These are phyloP conservation scores for Zophobas morio DNA, from an alignment of 1,140 invertebrate species.

Conservation along the genomic window DNA sequence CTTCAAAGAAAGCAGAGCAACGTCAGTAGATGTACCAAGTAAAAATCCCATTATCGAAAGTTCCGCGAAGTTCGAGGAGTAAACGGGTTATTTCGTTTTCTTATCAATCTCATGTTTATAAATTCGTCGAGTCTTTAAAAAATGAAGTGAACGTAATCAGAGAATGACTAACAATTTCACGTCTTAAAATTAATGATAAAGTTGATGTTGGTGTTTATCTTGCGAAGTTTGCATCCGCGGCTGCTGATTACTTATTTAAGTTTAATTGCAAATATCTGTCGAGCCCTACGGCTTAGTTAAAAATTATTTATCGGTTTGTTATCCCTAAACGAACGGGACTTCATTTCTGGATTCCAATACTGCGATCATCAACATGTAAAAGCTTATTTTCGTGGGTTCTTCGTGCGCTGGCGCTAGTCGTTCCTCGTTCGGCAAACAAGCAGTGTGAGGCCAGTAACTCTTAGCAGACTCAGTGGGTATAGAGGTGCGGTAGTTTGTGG, in stretches of 20 bases:
- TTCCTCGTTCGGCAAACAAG: constrained; percentile 38
- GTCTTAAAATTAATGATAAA: constrained; percentile 20
- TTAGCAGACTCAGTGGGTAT: constrained; percentile 34
- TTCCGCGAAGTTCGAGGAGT: constrained; percentile 17
- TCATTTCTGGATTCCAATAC: constrained; percentile 28
- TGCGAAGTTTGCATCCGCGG: neutral
- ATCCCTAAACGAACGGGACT: neutral
- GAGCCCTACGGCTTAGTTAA: constrained; percentile 8
- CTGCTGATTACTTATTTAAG: constrained; percentile 25
- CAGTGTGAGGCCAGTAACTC: constrained; percentile 44
- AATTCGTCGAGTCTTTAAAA: neutral
- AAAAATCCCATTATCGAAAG: constrained; percentile 23
- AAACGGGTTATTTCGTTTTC: constrained; percentile 26
- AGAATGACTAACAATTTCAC: neutral
- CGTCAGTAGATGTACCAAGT: neutral
- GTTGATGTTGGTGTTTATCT: constrained; percentile 26
- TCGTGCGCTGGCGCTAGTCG: constrained; percentile 46
- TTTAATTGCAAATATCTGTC: constrained; percentile 31
- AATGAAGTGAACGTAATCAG: neutral
- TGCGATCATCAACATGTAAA: constrained; percentile 39
- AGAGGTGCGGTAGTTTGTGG: constrained; percentile 44
- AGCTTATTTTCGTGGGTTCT: constrained; percentile 45
- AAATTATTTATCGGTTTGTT: constrained; percentile 27
- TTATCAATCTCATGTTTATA: constrained; percentile 14
- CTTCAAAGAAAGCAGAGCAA: neutral